A percentile compares a stretch with the other conserved stretches of the same genome.
Evolutionary conservation across 1,140 invertebrate genomes (phyloP).

Genomic region (Macrotrachela quadricornifera): DNA sequence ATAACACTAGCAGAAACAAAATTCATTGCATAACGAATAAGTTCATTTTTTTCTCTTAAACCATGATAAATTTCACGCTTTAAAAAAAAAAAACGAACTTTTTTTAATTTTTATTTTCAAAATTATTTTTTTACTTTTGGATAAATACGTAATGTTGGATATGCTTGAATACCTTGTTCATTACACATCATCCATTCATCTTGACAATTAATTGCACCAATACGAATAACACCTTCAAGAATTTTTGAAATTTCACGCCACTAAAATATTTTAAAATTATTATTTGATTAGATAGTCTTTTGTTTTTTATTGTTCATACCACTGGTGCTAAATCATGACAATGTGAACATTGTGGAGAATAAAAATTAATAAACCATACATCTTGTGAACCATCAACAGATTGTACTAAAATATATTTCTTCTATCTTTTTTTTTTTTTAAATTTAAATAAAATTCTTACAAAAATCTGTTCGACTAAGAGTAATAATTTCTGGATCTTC

Average conservation of each 20-base stretch:
- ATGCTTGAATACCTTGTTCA: conserved; percentile 41
- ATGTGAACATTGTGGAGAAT: conserved; percentile 33
- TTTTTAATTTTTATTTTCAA: no score
- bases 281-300: background rate
- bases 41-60: conserved; percentile 18
- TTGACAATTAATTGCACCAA: conserved; percentile 59
- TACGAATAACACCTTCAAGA: conserved; percentile 44
- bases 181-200: conserved; percentile 49
- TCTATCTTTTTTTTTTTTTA: no score
- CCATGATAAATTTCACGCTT: conserved; percentile 30
- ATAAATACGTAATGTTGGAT: conserved; percentile 46
- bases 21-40: conserved; percentile 29
- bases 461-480: conserved; percentile 47
- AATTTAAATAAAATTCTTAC: conserved; percentile 32
- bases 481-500: conserved; percentile 60
- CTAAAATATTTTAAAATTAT: conserved; percentile 26
- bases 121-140: conserved; percentile 22
- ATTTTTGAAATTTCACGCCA: conserved; percentile 55
- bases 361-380: conserved; percentile 10
- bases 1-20: conserved; percentile 19
- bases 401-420: no score
- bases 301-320: conserved; percentile 20
- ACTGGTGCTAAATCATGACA: conserved; percentile 50
- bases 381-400: no score
- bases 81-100: conserved; percentile 8